Percentiles rank a stretch among this genome's conserved stretches.
These are phyloP conservation scores for Hypsibius dujardini DNA, from an alignment of 1,140 invertebrate species.

Conservation along the genomic window DNA sequence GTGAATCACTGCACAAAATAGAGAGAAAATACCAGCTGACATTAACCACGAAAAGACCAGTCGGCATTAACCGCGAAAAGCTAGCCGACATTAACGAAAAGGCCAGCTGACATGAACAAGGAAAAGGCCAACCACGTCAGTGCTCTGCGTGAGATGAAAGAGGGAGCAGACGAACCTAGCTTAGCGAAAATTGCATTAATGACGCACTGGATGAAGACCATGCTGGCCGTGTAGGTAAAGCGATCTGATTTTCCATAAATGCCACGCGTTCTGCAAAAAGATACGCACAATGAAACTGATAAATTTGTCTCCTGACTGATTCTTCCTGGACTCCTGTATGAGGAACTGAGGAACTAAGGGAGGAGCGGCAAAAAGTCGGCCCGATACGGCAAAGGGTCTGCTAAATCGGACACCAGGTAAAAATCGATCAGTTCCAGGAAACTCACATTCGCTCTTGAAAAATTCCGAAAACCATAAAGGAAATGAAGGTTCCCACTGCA, in stretches of 20 bases:
- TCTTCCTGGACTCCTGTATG: slow-evolving; percentile 7
- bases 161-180: slow-evolving; percentile 47
- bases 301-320: too few relatives aligned
- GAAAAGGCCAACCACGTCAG: too few relatives aligned
- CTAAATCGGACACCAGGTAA: background rate
- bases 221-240: slow-evolving; percentile 61
- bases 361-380: background rate
- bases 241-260: slow-evolving; percentile 60
- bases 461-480: slow-evolving; percentile 75
- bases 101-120: too few relatives aligned
- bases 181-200: slow-evolving; percentile 73
- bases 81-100: too few relatives aligned
- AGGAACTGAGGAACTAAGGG: slow-evolving; percentile 16
- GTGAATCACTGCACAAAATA: background rate
- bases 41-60: background rate
- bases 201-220: slow-evolving; percentile 73
- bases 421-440: background rate
- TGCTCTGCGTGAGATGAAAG: too few relatives aligned
- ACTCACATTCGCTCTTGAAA: slow-evolving; percentile 71
- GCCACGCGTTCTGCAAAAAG: slow-evolving; percentile 48
- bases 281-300: slow-evolving; percentile 8
- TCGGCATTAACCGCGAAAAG: too few relatives aligned
- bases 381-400: background rate
- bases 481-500: slow-evolving; percentile 65
- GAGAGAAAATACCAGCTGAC: slow-evolving; percentile 21